Evolutionary conservation across 2,888 invertebrate genomes (phyloP), one percentile per base, ranked within the genome.

Genomic region (Leptogaster cylindrica): DNA sequence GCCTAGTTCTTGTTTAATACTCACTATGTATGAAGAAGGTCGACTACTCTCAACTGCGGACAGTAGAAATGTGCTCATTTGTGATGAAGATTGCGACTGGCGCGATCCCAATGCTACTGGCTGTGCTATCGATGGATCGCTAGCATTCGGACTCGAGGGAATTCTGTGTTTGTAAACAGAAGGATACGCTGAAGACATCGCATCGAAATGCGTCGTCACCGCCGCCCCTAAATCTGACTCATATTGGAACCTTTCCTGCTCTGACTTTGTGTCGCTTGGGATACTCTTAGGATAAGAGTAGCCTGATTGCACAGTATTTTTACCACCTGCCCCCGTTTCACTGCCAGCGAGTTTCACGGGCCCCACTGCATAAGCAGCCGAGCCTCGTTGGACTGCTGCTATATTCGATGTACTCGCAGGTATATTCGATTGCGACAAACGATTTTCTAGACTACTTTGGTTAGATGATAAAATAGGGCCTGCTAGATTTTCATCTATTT

Each of bases 1-100:
- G 18, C 23, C 25, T 48, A 10, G n/a, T 10, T 23, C 5, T 16
- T 48, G 20, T 48, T 48, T 23, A 44, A 68, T 71, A 73, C 73
- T 75, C 73, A 76, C 77, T 44, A 80, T 79, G 70, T 80, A 80
- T 1, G 80, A 80, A 6, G 79, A 79, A 5, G 80, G 79, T 2
- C 79, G 76, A 67, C 74, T 77, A 18, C 72, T 69, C 72, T 78
- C 77, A 20, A 75, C 73, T 61, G 75, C 72, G 31, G 74, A 64
- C 2, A 73, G 69, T 36, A 72, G 70, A 14, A 73, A 71, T 33
- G 67, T 12, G 16, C 27, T 33, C 23, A 51, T 33, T 36, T 50
- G 41, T 28, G 65, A 65, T 23, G 33, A 36, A 2, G 33, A 18
- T 18, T 52, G 52, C 4, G 18, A 16, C 12, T 28, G 52, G 10